Conservation (phyloP, 2,113 vertebrate species). For the Gymnarchus niloticus region DNA sequence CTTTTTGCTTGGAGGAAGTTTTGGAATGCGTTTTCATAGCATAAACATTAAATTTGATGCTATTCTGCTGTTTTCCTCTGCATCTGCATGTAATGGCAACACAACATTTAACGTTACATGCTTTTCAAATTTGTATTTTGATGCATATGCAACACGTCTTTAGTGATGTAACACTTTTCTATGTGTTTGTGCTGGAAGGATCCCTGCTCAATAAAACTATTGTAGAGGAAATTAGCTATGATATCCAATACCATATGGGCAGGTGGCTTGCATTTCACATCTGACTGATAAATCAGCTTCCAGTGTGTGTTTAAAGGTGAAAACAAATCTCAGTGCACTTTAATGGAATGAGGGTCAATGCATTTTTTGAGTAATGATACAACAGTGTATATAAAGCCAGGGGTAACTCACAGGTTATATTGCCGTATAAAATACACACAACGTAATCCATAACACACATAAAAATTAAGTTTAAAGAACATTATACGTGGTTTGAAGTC, state of each 20-base stretch:
- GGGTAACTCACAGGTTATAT: constrained; percentile 1
- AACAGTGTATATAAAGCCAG: neutral
- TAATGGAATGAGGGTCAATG: neutral
- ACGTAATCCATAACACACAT: neutral
- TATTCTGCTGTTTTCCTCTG: neutral
- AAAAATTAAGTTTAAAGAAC: neutral
- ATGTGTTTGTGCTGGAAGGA: neutral
- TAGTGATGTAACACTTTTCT: neutral
- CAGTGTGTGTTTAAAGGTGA: neutral
- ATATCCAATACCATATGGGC: neutral
- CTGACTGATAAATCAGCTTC: neutral
- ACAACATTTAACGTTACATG: neutral
- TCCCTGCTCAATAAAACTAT: neutral
- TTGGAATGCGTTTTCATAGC: neutral
- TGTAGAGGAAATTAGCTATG: neutral
- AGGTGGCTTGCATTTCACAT: neutral
- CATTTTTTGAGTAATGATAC: neutral
- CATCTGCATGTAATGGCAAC: neutral
- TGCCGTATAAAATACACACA: neutral
- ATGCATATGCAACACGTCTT: neutral
- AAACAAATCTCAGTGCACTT: neutral
- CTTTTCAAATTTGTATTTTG: neutral
- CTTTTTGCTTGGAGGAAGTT: too few relatives aligned
- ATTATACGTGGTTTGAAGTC: neutral
- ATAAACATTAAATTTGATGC: neutral